These are phyloP conservation scores for Novumbra hubbsi DNA, from an alignment of 2,797 vertebrate genomes.

Conservation along the genomic window DNA sequence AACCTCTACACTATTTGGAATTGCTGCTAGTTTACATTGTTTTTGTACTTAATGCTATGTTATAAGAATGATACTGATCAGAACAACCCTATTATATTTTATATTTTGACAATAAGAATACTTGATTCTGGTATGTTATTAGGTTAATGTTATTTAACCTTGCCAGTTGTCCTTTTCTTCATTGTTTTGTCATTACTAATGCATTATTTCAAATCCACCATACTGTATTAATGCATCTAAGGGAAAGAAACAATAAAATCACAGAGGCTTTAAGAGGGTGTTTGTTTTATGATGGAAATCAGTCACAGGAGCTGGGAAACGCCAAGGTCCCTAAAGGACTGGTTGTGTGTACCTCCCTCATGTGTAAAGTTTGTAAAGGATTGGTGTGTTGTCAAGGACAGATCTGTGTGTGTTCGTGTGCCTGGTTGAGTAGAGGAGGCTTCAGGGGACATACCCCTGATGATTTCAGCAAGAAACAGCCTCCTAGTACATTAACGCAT, in stretches of 20 bases:
- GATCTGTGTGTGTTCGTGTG: constrained; percentile 33
- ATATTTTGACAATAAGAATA: too few species aligned
- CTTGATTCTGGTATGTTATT: not conserved
- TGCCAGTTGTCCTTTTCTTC: not conserved
- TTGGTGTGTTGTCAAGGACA: constrained; percentile 43
- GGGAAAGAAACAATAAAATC: constrained; percentile 28
- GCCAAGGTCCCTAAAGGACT: constrained; percentile 50
- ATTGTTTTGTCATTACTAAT: not conserved
- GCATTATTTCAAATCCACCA: not conserved
- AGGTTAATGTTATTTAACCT: not conserved
- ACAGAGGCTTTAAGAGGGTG: constrained; percentile 41
- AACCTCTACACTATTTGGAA: too few species aligned
- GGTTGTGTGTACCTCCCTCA: constrained; percentile 31
- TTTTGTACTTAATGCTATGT: too few species aligned
- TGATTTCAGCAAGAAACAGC: constrained; percentile 33
- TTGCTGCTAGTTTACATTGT: too few species aligned
- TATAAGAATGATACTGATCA: too few species aligned
- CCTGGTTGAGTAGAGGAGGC: constrained; percentile 15
- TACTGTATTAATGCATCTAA: not conserved
- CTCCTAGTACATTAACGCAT: constrained; percentile 19
- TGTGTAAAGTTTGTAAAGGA: not conserved
- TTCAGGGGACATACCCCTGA: constrained; percentile 23
- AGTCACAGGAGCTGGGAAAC: constrained; percentile 48
- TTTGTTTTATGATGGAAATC: constrained; percentile 51
- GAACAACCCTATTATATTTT: too few species aligned